Evolutionary conservation across 2,113 vertebrate genomes (phyloP), one percentile per base, ranked within the genome.

Genomic region (Ictalurus furcatus): DNA sequence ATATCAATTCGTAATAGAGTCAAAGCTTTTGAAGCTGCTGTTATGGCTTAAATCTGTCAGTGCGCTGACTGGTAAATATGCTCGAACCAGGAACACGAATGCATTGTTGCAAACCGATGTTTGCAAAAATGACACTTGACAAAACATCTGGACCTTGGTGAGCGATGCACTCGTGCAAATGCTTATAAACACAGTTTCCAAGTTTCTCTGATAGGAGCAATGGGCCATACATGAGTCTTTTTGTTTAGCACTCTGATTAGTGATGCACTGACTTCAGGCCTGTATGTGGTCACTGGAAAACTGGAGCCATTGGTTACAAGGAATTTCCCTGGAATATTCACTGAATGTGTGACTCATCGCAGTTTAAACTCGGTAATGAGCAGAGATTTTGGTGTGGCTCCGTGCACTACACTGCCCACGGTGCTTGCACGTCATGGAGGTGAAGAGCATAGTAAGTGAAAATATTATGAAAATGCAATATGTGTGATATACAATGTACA

Each of bases 111-210:
- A 61, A 52, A 85, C 73, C 25, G 48, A 69, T 63, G 83, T 85
- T 85, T 85, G 61, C 14, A 85, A 67, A 84, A 85, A 85, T 88
- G 63, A 73, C 78, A 81, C 48, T 52, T 69, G 23, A 83, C 63
- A 88, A 88, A 88, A 84, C 80, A 88, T 88, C 67, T 83, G 63
- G 78, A 16, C 52, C 23, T 16, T 56, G 61, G 44, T 81, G 76
- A 87, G 86, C 21, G 21, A 87, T 65, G 61, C 40, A 81, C 76
- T 87, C 56, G 76, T 80, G 86, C 86, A 87, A 80, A 79, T 59
- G 58, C 86, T 48, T 87, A 69, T 87, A 87, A 87, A 87, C 86
- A 87, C 78, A 11, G 86, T 84, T 84, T 88, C 54, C 34, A 58
- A 73, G 52, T 84, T 84, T 74, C 37, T 69, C 79, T 76, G 34